Evolutionary conservation across 2,113 vertebrate species (phyloP), one percentile per base, ranked within the genome.

Genomic region (Pica pica): DNA sequence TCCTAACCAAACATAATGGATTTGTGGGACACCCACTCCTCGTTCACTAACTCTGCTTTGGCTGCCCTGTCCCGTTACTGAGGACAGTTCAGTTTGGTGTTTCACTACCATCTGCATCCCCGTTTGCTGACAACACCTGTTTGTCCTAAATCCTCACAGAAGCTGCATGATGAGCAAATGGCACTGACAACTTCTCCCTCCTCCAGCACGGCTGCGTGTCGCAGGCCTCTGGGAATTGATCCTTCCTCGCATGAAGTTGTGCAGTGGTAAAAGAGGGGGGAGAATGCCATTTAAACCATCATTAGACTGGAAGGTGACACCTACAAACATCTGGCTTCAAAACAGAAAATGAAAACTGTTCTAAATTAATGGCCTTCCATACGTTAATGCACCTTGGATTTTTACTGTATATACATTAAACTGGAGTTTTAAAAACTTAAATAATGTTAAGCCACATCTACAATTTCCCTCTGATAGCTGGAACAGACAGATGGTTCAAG

Each of bases 281-380:
- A 90, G 71, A 90, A 95, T 81, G 56, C 23, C 46, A 56, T 93
- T 90, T 63, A 67, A 83, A 63, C 28, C 13, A 70, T 81, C 92
- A 60, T 95, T 96, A 95, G 39, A 86, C 52, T 74, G 87, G 92
- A 97, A 96, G 94, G 94, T 95, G 88, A 97, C 88, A 96, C 85
- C 82, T 80, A 81, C 89, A 95, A 96, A 96, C 92, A 95, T 93
- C 95, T 94, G 88, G 88, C 88, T 81, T 63, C 71, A 56, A 95
- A 92, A 76, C 37, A 89, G 59, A 92, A 83, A 64, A 83, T 14
- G 37, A 39, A 83, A 91, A 80, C 56, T 86, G 35, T 37, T 93
- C 64, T 60, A 35, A 96, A 97, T 95, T 86, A 88, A 94, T 14
- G 59, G 88, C 56, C 76, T 94, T 78, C 87, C 94, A 71, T n/a